These are phyloP conservation scores for Pteromalus puparum DNA, from an alignment of 1,140 invertebrate genomes.

Conservation along the genomic window DNA sequence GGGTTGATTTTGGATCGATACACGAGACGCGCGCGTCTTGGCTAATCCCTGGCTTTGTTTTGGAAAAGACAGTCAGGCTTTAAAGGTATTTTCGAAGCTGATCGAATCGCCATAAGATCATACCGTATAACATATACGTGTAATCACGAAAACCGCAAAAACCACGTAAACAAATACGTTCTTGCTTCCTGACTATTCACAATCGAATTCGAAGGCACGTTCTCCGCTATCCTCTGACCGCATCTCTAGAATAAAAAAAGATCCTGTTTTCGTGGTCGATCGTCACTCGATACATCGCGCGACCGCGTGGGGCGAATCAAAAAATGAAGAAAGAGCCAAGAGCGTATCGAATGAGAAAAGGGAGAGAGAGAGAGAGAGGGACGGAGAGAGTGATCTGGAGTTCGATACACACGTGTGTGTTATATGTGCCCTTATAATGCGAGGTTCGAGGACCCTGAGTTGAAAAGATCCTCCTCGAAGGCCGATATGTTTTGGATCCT, in stretches of 20 bases:
- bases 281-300: constrained; percentile 24
- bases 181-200: background rate
- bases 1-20: constrained; percentile 8
- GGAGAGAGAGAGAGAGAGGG: background rate
- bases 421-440: constrained; percentile 5
- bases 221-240: background rate
- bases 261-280: constrained; percentile 33
- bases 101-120: no score
- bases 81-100: no score
- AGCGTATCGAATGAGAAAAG: constrained; percentile 28
- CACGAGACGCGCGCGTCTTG: background rate
- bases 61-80: no score
- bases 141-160: background rate
- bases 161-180: background rate
- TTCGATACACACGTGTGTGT: background rate
- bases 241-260: constrained; percentile 12
- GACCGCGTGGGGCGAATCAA: constrained; percentile 5
- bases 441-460: background rate
- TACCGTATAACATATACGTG: no score
- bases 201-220: background rate
- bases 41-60: background rate
- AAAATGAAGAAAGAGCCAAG: background rate
- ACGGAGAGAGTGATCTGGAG: constrained; percentile 29
- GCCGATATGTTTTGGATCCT: constrained; percentile 25
- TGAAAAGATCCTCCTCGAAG: constrained; percentile 21